These are phyloP conservation scores for Andrena camellia DNA, from an alignment of 2,888 invertebrate genomes.

Conservation along the genomic window DNA sequence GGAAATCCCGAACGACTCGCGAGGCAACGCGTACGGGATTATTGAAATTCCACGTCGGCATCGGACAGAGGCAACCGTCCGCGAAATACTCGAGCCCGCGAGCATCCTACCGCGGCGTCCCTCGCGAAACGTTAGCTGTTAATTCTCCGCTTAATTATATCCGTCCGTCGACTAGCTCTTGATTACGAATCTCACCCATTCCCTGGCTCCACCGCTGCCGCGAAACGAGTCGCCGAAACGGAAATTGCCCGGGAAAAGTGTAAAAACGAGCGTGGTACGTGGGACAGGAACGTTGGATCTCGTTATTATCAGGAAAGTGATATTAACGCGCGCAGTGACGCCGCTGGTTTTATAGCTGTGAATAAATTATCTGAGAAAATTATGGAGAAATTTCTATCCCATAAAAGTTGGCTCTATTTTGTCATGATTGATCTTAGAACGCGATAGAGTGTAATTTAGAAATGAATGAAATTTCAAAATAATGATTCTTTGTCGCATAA, in stretches of 20 bases:
- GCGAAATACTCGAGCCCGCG: constrained; percentile 10
- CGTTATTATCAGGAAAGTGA: background rate
- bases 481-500: too few species aligned
- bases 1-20: constrained; percentile 32
- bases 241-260: background rate
- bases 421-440: too few species aligned
- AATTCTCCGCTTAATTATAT: constrained; percentile 33
- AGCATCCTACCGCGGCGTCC: background rate
- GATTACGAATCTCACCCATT: background rate
- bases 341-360: too few species aligned
- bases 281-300: background rate
- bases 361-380: background rate
- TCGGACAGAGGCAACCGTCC: background rate
- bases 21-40: constrained; percentile 31
- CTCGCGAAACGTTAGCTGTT: background rate
- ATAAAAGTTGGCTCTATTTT: background rate
- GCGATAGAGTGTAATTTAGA: too few species aligned
- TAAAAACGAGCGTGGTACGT: background rate
- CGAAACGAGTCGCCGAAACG: background rate
- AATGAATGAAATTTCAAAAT: too few species aligned
- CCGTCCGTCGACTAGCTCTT: background rate
- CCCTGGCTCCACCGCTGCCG: background rate
- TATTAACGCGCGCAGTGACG: background rate
- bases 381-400: background rate
- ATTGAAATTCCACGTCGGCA: constrained; percentile 44